Base-by-base conservation (phyloP, 2,113 vertebrate genomes). In the Dascyllus trimaculatus region DNA sequence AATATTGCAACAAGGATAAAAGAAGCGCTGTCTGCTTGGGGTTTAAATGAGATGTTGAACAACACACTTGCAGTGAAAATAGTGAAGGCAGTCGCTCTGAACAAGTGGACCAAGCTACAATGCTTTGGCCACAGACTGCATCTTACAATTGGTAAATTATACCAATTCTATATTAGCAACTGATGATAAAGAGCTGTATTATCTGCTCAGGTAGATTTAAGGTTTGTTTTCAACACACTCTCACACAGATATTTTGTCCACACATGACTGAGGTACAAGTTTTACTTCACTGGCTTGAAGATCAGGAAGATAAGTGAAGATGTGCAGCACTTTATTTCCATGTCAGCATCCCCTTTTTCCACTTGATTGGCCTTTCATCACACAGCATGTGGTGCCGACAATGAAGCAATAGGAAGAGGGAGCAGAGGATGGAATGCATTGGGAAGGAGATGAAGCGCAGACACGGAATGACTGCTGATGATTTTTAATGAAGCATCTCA, bases 291-390 rank as follows among this genome's bases (percentile, higher is more conserved):
- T 26, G 56, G 43, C 70, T 68, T 56, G 52, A 15, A 81, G 75
- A 83, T 71, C 66, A 67, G 53, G 62, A 80, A 88, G 86, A 91
- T 85, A 84, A 85, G 85, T 80, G 67, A 74, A 82, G 64, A 84
- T 63, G 78, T 75, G 68, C 46, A 51, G 46, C 84, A 71, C 84
- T 92, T 86, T 83, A 82, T 89, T 89, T 83, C 78, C 59, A 72
- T 67, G 81, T 83, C 83, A 88, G 77, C 75, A 82, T 75, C 59
- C 71, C 69, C 76, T 81, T 84, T 89, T 88, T 61, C 78, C 66
- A 82, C 83, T 81, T 81, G 88, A 90, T 64, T 85, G 85, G 79
- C 76, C 79, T 88, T 91, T 77, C 81, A 91, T 89, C 86, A 91
- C 85, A 70, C 87, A 89, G 81, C 77, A 87, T 75, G 87, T 19